Evolutionary conservation across 2,797 vertebrate genomes (phyloP).

Genomic region (Rallus crepitans): DNA sequence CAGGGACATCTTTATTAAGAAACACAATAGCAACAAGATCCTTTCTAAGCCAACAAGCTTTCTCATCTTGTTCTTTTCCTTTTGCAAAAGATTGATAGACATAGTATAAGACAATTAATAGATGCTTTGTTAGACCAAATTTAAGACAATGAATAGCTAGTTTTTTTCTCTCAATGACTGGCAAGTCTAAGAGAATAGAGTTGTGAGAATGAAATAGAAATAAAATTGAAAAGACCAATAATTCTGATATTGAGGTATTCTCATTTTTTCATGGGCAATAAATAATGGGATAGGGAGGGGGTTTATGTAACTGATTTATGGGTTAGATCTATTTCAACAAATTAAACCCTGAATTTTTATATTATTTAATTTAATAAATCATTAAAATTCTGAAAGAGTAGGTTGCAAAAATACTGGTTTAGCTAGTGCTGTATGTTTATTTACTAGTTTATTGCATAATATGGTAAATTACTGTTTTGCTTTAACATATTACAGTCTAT

Average conservation of each 20-base stretch:
- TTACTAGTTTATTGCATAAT: not conserved
- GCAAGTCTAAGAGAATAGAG: not conserved
- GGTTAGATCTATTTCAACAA: not conserved
- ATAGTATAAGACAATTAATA: not conserved
- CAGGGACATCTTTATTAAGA: not conserved
- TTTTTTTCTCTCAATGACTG: not conserved
- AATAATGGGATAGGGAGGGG: fast-evolving
- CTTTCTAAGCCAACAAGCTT: not conserved
- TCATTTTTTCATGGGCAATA: not conserved
- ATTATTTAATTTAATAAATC: not conserved
- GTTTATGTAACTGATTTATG: not conserved
- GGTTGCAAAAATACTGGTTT: not conserved
- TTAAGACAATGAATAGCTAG: not conserved
- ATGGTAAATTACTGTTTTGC: not conserved
- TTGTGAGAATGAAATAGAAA: not conserved
- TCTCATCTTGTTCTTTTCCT: not conserved
- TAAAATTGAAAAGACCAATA: not conserved
- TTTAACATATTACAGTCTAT: not conserved
- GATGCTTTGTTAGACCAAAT: not conserved
- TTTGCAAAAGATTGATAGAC: not conserved
- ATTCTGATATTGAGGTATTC: not conserved
- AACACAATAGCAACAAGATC: no score
- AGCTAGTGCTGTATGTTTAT: not conserved
- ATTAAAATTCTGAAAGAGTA: not conserved
- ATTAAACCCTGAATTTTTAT: not conserved